These are phyloP conservation scores for Ctenopoma multispine DNA, from an alignment of 2,797 vertebrate genomes.

Conservation along the genomic window DNA sequence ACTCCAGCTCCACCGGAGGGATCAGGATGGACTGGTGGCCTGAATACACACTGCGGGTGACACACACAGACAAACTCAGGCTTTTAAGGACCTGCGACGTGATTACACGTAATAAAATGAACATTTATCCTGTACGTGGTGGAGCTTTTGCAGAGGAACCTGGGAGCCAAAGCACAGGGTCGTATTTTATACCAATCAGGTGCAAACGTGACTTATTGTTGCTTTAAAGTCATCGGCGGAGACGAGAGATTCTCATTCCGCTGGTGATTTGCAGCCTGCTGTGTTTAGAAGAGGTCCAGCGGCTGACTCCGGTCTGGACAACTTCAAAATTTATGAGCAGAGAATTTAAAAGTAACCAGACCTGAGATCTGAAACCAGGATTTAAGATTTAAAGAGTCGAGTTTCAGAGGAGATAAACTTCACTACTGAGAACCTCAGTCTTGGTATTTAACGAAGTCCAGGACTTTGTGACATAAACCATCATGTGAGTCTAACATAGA, in stretches of 20 bases:
- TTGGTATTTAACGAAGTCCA: not conserved
- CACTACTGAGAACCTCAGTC: not conserved
- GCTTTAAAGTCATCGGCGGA: not conserved
- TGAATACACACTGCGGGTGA: slow-evolving; percentile 92
- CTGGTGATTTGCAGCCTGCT: slow-evolving; percentile 25
- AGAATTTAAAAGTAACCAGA: slow-evolving; percentile 25
- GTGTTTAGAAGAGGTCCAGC: slow-evolving; percentile 17
- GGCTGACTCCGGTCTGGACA: slow-evolving; percentile 9
- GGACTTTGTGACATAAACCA: not conserved
- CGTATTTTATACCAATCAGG: not conserved
- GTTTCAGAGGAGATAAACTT: not conserved
- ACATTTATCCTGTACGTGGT: not conserved
- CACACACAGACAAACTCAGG: slow-evolving; percentile 4
- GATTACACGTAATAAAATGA: not conserved
- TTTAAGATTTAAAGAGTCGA: not conserved
- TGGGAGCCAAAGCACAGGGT: not conserved
- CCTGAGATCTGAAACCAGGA: slow-evolving; percentile 11
- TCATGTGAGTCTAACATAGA: rapidly evolving
- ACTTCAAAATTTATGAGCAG: slow-evolving; percentile 32
- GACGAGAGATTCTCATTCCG: not conserved
- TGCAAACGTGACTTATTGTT: slow-evolving; percentile 9
- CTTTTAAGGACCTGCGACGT: not conserved
- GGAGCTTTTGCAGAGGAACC: not conserved
- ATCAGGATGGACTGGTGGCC: slow-evolving; percentile 99
- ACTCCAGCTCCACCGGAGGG: slow-evolving; percentile 97